Base-by-base conservation (phyloP, 2,888 invertebrate species). In the Automeris io region DNA sequence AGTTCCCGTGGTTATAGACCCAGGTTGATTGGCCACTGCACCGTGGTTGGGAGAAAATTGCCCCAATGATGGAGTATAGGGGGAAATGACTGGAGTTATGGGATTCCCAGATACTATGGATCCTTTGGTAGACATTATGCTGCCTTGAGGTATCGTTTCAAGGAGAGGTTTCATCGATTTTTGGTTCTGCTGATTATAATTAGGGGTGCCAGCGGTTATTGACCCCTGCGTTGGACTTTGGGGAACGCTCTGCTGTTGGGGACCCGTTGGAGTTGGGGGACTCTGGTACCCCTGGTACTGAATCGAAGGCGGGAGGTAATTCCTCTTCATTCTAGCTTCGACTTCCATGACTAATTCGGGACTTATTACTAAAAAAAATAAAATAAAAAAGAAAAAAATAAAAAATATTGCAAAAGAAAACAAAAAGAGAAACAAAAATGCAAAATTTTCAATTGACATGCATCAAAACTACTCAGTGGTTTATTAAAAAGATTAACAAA, bases 291-390 rank as follows among this genome's bases (percentile, higher is more conserved):
- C 66, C 29, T 76, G 67, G 49, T 74, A 76, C 60, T 90, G 89
- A 64, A 91, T 87, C 34, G 91, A 90, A 44, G 94, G 91, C 37
- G 94, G 94, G 60, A 93, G 88, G 73, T 93, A 92, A 63, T 93
- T 91, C 54, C 92, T 87, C 70, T 93, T 93, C 95, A 95, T 95
- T 70, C 95, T 90, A 57, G 92, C 92, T 83, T 95, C 95, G 53
- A 95, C 95, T 72, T 95, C 95, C 90, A 93, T 92, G 56, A 95
- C 93, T 78, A 95, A 88, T 76, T 95, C 95, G 49, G 95, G 94
- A 74, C 94, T 94, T 87, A 95, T 95, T 66, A 94, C 95, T 95
- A 89, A 76, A 72, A 61, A 56, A 46, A 53, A 39, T 39, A 33
- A 40, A 43, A 37, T 41, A 47, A 45, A 45, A 44, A 39, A 49